phyloP scores from a whole-genome alignment of 35 echinoderm and acorn worm species.

The Ophioderma brevispina region DNA sequence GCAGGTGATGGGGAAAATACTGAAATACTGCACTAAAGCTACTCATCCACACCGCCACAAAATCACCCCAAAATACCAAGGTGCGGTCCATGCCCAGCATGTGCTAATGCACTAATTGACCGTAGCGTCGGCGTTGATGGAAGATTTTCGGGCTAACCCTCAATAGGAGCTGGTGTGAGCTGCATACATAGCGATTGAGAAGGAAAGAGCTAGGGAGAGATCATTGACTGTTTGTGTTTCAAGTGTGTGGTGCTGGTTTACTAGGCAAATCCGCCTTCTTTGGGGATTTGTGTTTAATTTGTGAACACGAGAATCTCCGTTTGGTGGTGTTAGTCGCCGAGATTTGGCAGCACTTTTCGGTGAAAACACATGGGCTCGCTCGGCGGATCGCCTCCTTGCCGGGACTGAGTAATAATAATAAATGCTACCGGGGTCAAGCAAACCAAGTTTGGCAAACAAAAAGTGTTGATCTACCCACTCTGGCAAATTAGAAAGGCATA shows the following conservation, averaged over 20 bases:
- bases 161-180: neutral
- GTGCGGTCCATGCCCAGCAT: neutral
- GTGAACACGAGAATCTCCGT: neutral
- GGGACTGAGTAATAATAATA: neutral
- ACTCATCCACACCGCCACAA: neutral
- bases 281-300: neutral
- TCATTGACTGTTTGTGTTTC: constrained; percentile 10
- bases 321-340: too few relatives aligned
- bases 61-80: neutral
- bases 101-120: neutral
- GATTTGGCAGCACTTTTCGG: too few relatives aligned
- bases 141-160: neutral
- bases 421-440: neutral
- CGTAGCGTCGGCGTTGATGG: neutral
- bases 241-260: neutral
- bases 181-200: neutral
- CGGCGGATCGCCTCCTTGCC: too few relatives aligned
- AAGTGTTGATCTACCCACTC: neutral
- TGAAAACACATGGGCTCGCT: too few relatives aligned
- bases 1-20: neutral
- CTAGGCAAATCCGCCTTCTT: neutral
- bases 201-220: neutral
- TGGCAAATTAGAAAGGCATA: neutral
- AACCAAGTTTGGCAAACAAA: neutral
- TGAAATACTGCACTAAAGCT: neutral